Evolutionary conservation across 2,888 invertebrate species (phyloP).

Genomic region (Thecocarcelia acutangulata): DNA sequence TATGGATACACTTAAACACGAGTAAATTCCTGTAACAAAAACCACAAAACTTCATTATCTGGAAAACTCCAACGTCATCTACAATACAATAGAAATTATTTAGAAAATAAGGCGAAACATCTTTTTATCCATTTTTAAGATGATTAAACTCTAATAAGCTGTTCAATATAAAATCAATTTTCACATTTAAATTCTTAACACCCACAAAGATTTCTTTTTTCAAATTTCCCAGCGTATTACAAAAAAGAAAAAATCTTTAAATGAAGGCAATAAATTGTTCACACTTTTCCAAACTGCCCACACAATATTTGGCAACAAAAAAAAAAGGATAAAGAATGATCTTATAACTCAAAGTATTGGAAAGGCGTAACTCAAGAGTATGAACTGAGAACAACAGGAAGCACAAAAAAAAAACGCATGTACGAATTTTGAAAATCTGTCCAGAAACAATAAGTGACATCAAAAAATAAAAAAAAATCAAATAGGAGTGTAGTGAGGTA

Average conservation of each 20-base stretch:
- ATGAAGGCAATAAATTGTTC: constrained; percentile 53
- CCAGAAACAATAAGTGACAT: neutral
- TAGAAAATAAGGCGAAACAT: too few species aligned
- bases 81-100: too few species aligned
- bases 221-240: constrained; percentile 22
- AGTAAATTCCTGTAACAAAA: too few species aligned
- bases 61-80: too few species aligned
- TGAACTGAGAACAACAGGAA: constrained; percentile 35
- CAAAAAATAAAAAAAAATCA: too few species aligned
- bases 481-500: constrained; percentile 52
- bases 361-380: constrained; percentile 60
- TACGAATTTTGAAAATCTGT: constrained; percentile 36
- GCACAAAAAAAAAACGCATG: neutral
- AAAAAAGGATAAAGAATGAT: constrained; percentile 47
- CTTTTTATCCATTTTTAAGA: neutral
- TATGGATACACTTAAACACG: too few species aligned
- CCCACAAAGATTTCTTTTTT: constrained; percentile 35
- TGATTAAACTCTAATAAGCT: constrained; percentile 42
- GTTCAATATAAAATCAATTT: constrained; percentile 56
- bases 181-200: constrained; percentile 41
- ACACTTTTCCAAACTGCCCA: constrained; percentile 62
- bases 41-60: too few species aligned
- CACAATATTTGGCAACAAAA: constrained; percentile 53
- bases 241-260: constrained; percentile 11
- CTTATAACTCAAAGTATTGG: constrained; percentile 64